phyloP scores from a whole-genome alignment of 1,140 invertebrate genomes.

The Tigriopus japonicus region DNA sequence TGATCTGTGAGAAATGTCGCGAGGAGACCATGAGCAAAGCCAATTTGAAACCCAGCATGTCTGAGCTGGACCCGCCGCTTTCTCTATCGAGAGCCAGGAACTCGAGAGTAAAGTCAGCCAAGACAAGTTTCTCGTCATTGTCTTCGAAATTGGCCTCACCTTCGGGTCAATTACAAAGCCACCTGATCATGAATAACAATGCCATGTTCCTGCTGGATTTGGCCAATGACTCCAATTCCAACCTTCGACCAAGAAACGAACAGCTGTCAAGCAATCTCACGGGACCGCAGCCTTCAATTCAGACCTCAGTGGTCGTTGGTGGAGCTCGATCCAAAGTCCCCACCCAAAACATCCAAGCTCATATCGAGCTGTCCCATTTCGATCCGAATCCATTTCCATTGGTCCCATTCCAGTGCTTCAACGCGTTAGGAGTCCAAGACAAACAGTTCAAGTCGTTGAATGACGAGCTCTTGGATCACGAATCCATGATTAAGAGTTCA shows the following conservation, averaged over 20 bases:
- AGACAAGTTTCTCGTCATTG: constrained; percentile 4
- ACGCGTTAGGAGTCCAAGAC: constrained; percentile 38
- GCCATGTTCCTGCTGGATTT: constrained; percentile 82
- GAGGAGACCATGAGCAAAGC: constrained; percentile 47
- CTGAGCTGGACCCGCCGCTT: constrained; percentile 5
- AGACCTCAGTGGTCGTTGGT: neutral
- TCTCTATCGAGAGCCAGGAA: neutral
- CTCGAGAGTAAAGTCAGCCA: neutral
- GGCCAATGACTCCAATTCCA: constrained; percentile 38
- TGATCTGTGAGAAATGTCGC: constrained; percentile 70
- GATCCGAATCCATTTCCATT: constrained; percentile 9
- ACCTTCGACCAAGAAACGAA: neutral
- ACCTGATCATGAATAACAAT: constrained; percentile 72
- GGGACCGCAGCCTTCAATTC: neutral
- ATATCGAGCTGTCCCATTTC: neutral
- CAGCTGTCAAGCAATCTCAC: neutral
- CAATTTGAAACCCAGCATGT: constrained; percentile 21
- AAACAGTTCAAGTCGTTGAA: constrained; percentile 24
- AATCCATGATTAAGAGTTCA: constrained; percentile 16
- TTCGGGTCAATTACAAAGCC: constrained; percentile 34
- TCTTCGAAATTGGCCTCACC: constrained; percentile 23
- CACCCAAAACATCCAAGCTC: too few relatives aligned
- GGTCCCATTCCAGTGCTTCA: constrained; percentile 50
- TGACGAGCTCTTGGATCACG: constrained; percentile 36
- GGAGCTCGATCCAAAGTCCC: neutral